Conservation (phyloP, 2,797 vertebrate species). For the Decapterus maruadsi region DNA sequence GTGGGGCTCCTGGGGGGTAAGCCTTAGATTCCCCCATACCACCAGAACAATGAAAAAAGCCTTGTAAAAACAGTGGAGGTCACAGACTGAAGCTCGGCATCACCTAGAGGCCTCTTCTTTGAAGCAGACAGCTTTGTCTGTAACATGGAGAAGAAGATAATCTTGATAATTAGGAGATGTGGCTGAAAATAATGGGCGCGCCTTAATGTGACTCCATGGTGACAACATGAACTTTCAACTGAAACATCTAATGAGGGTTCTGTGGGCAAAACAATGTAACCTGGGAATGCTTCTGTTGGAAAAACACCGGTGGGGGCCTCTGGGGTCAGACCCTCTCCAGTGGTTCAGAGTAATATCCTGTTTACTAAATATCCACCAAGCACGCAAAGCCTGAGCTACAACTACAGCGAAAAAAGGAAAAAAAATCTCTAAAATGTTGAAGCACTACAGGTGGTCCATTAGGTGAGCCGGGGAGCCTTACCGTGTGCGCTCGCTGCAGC, state of each 20-base stretch:
- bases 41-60: constrained; percentile 35
- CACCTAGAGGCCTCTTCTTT: constrained; percentile 50
- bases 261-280: constrained; percentile 64
- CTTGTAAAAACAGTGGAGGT: constrained; percentile 44
- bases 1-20: constrained; percentile 32
- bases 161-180: constrained; percentile 72
- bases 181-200: constrained; percentile 53
- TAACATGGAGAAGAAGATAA: constrained; percentile 46
- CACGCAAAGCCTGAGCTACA: constrained; percentile 13
- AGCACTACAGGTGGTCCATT: background rate
- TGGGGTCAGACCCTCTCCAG: constrained; percentile 50
- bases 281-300: constrained; percentile 54
- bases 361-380: constrained; percentile 64
- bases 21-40: constrained; percentile 35
- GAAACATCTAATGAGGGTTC: constrained; percentile 72
- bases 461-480: constrained; percentile 54
- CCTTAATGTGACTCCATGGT: constrained; percentile 31
- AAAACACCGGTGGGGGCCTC: constrained; percentile 37
- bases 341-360: constrained; percentile 47
- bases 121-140: constrained; percentile 41
- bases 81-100: constrained; percentile 39
- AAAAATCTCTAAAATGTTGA: constrained; percentile 5
- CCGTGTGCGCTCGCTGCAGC: constrained; percentile 84
- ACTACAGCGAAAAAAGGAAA: background rate
- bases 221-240: constrained; percentile 75